Evolutionary conservation across 2,888 invertebrate species (phyloP), one percentile per base, ranked within the genome.

Genomic region (Erannis defoliaria): DNA sequence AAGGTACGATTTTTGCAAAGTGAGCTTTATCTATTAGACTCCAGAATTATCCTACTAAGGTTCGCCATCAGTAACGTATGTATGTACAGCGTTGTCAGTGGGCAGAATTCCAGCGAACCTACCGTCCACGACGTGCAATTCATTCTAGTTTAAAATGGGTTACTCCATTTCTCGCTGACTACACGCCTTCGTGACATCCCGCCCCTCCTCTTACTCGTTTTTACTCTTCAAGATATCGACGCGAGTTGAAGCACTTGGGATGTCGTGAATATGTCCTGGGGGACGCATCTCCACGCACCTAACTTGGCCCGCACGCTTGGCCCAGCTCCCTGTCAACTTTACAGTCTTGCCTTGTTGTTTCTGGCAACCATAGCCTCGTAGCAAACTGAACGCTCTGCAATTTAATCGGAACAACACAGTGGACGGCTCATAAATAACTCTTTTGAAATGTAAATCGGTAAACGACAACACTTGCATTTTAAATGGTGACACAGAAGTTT

Each of bases 141-240:
- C 89, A 90, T 90, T 89, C 88, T 86, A 85, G 87, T 89, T 89
- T 89, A 88, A 90, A 90, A 89, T 90, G 85, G 90, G 89, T 89
- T 89, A 89, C 85, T 88, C 85, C 84, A 85, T 87, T 90, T 88
- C 85, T 82, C 85, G 89, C 87, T 90, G 90, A 90, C 88, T 87
- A 80, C 80, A 86, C 88, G 84, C 77, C 79, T 85, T 82, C 77
- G 84, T 88, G 88, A 89, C 89, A 88, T 84, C 81, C 79, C 78
- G 82, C 82, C 78, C 80, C 80, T 74, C 72, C 74, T 72, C 72
- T 72, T 67, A 73, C 81, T 82, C 81, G 81, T 84, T 85, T 85
- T 83, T 84, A 76, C 74, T 67, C 62, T 73, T 76, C 76, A 70
- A 77, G 79, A 81, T 80, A 81, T 85, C 80, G 80, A 76, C 69